Conservation (phyloP, 2,113 vertebrate genomes). For the Rhynchomys soricoides region DNA sequence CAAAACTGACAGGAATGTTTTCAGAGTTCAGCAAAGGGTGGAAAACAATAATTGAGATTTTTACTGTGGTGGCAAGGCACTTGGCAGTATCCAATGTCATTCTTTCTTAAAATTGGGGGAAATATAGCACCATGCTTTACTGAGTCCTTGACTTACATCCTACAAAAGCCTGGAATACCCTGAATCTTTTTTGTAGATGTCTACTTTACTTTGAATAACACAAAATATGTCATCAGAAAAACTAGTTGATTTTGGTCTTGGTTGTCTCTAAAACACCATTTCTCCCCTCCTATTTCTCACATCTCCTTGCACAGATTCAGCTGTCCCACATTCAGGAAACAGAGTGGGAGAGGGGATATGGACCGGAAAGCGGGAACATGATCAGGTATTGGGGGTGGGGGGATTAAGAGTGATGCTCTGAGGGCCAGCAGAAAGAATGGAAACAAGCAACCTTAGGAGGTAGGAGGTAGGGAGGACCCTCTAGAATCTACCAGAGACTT, state of each 20-base stretch:
- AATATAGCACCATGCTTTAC: conserved; percentile 55
- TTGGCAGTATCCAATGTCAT: conserved; percentile 66
- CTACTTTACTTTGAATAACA: conserved; percentile 50
- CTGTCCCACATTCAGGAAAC: background rate
- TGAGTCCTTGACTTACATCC: conserved; percentile 61
- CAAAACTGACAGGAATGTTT: background rate
- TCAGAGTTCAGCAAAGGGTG: background rate
- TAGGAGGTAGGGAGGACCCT: too few species aligned
- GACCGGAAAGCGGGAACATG: too few species aligned
- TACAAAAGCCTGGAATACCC: conserved; percentile 18
- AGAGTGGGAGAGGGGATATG: background rate
- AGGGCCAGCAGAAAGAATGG: too few species aligned
- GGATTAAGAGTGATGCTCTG: too few species aligned
- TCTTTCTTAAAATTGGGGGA: conserved; percentile 46
- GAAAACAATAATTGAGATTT: conserved; percentile 71
- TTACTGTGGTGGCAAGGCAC: conserved; percentile 20
- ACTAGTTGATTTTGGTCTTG: conserved; percentile 11
- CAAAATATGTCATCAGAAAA: conserved; percentile 23
- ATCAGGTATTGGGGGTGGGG: too few species aligned
- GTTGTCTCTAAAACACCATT: background rate
- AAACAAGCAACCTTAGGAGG: too few species aligned
- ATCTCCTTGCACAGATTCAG: conserved; percentile 24
- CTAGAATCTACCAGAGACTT: too few species aligned
- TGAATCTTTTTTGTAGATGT: conserved; percentile 41
- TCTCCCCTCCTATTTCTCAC: background rate